Base-by-base conservation (phyloP, 2,113 vertebrate species). In the Morone saxatilis region DNA sequence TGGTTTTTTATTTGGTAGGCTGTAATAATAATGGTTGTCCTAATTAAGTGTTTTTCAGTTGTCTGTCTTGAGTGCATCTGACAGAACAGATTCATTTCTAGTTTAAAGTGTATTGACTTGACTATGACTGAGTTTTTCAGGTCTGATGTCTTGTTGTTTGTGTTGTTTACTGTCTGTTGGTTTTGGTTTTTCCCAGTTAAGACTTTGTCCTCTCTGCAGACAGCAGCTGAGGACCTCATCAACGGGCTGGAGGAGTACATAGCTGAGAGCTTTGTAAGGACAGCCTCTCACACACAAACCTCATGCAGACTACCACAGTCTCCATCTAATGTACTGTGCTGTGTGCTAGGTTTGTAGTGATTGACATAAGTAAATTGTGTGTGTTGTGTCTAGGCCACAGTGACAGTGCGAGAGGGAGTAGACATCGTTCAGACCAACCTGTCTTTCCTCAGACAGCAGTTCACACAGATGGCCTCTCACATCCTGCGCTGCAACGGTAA, bases 381-480 rank as follows among this genome's bases (percentile, higher is more conserved):
- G 36, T 67, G 2, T 78, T 71, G 51, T 70, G 59, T 69, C 14
- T 38, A 97, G 97, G 95, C 96, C 25, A 86, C 95, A 6, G 97
- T 97, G 61, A 92, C 91, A 0, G 96, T 97, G 40, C 94, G 95
- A 17, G 96, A 97, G 2, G 96, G 96, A 1, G 96, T 97, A 25
- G 96, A 97, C 83, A 96, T 97, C 62, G 95, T 96, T 53, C 94
- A 95, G 63, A 97, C 96, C 70, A 97, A 97, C 79, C 60, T 96
- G 36, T 96, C 95, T 9, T 97, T 97, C 91, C 92, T 97, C 45
- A 95, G 96, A 65, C 96, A 96, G 78, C 96, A 97, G 66, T 95
- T 97, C 73, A 96, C 95, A 6, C 92, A 93, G 75, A 96, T 97
- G 6, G 97, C 97, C 48, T 94, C 95, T 0, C 96, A 97, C 2